phyloP scores from a whole-genome alignment of 2,113 vertebrate species.

The Larimichthys crocea region DNA sequence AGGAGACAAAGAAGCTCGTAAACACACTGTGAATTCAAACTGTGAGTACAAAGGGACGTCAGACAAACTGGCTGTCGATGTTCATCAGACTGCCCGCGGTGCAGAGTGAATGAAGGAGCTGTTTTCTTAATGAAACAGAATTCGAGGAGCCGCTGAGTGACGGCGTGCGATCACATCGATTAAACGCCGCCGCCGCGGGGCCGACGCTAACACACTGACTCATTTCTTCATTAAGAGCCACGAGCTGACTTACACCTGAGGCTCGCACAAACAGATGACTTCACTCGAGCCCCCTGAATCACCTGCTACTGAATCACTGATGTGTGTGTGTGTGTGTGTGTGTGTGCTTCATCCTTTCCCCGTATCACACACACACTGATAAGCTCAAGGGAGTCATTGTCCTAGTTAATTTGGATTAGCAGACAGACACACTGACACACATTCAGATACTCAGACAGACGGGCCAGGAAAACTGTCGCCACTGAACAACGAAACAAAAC shows the following conservation, averaged over 20 bases:
- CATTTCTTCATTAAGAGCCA: constrained; percentile 37
- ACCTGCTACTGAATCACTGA: constrained; percentile 52
- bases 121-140: not conserved
- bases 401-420: constrained; percentile 61
- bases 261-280: constrained; percentile 60
- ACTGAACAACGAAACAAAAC: not conserved
- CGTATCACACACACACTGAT: constrained; percentile 18
- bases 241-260: constrained; percentile 39
- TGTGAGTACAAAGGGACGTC: not conserved
- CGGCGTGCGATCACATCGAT: constrained; percentile 37
- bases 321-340: constrained; percentile 25
- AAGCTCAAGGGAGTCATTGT: constrained; percentile 61
- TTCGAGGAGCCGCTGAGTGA: constrained; percentile 15
- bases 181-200: constrained; percentile 41
- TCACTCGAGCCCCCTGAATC: constrained; percentile 56
- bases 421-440: constrained; percentile 61
- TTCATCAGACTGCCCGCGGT: too few species aligned
- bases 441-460: constrained; percentile 24
- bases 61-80: too few species aligned
- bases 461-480: not conserved
- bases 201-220: constrained; percentile 54
- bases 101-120: too few species aligned
- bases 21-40: not conserved
- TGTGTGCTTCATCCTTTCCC: too few species aligned
- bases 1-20: not conserved